Conservation (phyloP, 2,888 invertebrate genomes). For the Acrobasis suavella region DNA sequence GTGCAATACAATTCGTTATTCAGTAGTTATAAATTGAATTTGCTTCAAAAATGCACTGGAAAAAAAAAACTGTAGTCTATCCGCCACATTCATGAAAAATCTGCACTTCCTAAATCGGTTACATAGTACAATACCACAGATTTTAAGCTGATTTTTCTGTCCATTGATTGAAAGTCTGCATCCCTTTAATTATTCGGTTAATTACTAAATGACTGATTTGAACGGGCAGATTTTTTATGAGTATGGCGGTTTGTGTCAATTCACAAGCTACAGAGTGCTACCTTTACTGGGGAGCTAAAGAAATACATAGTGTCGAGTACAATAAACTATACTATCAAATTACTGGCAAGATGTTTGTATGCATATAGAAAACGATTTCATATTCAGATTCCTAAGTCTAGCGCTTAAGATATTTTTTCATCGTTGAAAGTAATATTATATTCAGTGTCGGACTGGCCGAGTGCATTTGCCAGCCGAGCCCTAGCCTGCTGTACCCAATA, state of each 20-base stretch:
- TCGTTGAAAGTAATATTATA: background rate
- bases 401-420: background rate
- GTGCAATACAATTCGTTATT: too few species aligned
- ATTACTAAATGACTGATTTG: too few species aligned
- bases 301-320: background rate
- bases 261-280: background rate
- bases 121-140: too few species aligned
- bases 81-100: too few species aligned
- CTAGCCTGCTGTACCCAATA: too few species aligned
- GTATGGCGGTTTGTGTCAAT: background rate
- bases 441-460: too few species aligned
- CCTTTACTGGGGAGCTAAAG: conserved; percentile 14
- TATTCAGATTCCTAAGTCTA: background rate
- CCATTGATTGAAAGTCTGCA: background rate
- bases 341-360: conserved; percentile 10
- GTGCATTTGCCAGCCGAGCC: too few species aligned
- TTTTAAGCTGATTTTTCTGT: background rate
- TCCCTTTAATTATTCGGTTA: background rate
- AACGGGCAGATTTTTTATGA: background rate
- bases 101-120: too few species aligned
- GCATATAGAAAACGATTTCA: background rate
- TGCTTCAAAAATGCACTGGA: too few species aligned
- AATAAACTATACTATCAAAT: conserved; percentile 14
- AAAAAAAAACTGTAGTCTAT: too few species aligned
- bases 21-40: too few species aligned